Evolutionary conservation across 35 echinoderm and acorn worm species (phyloP).

Genomic region (Holothuria glaberrima): DNA sequence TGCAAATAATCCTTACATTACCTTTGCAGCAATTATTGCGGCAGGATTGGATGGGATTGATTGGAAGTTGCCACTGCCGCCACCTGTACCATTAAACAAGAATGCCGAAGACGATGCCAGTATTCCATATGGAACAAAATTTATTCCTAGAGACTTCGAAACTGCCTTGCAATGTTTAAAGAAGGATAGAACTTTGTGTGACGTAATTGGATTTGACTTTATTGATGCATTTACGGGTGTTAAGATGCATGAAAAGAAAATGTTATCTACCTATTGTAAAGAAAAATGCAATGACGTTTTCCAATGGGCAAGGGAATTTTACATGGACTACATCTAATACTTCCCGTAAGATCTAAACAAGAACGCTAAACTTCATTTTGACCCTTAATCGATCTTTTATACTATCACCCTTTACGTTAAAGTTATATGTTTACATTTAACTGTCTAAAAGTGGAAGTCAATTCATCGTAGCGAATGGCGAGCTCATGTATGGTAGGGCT

Average conservation of each 20-base stretch:
- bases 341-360: no score
- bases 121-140: background rate
- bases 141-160: background rate
- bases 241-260: background rate
- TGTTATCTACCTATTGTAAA: background rate
- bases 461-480: no score
- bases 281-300: no score
- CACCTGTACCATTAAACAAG: background rate
- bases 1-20: no score
- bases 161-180: background rate
- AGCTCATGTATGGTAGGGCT: no score
- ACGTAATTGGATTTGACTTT: background rate
- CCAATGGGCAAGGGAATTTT: no score
- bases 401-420: no score
- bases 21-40: background rate
- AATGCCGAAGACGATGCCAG: background rate
- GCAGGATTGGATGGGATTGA: conserved; percentile 11
- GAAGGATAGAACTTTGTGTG: background rate
- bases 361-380: no score
- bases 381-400: no score
- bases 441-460: no score
- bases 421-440: no score
- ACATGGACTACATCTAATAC: no score
- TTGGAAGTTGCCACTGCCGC: background rate
- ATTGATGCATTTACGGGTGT: background rate